Evolutionary conservation across 2,888 invertebrate genomes (phyloP).

Genomic region (Drosophila buzzatii): DNA sequence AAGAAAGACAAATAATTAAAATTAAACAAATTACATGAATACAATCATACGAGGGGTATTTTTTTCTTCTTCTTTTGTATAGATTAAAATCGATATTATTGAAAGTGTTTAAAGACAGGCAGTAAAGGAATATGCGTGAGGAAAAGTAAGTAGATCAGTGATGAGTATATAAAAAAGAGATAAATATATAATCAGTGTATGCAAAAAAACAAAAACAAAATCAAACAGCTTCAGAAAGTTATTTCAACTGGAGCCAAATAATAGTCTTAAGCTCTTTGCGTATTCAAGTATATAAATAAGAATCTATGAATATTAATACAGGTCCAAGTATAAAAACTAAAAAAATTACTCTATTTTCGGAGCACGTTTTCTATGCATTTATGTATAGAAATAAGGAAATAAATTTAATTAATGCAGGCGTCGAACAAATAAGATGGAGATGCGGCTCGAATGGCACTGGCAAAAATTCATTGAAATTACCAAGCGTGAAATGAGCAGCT

Average conservation of each 20-base stretch:
- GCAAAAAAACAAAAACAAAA: too few relatives aligned
- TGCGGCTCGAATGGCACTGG: conserved; percentile 46
- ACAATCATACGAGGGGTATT: too few relatives aligned
- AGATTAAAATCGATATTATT: too few relatives aligned
- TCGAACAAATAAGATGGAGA: conserved; percentile 52
- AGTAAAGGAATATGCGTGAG: too few relatives aligned
- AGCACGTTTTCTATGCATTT: conserved; percentile 46
- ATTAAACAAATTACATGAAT: neutral
- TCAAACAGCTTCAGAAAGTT: conserved; percentile 21
- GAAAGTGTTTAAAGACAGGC: too few relatives aligned
- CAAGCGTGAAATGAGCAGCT: conserved; percentile 80
- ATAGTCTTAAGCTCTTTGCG: conserved; percentile 19
- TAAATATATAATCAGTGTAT: too few relatives aligned
- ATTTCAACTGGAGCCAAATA: conserved; percentile 27
- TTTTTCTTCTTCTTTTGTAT: too few relatives aligned
- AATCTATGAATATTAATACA: conserved; percentile 2
- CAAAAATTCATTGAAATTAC: conserved; percentile 79
- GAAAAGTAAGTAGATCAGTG: too few relatives aligned
- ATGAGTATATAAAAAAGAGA: too few relatives aligned
- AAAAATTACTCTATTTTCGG: neutral
- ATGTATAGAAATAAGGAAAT: conserved; percentile 35
- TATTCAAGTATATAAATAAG: neutral
- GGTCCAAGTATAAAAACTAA: neutral
- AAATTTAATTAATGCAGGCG: conserved; percentile 70
- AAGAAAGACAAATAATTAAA: neutral